Base-by-base conservation (phyloP, 2,113 vertebrate genomes). In the Leiothrix lutea region DNA sequence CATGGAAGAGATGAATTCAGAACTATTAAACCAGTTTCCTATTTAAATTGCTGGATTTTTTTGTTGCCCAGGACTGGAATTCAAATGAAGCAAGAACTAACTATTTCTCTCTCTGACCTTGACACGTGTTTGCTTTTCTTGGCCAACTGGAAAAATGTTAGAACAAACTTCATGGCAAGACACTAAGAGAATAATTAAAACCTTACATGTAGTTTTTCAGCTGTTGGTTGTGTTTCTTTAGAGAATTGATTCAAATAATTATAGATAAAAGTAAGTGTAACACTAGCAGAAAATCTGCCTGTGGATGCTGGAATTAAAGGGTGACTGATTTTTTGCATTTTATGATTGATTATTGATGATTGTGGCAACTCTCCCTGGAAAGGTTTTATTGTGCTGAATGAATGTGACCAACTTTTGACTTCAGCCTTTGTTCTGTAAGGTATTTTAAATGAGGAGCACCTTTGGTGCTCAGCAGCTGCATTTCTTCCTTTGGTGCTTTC, bases 41-140 rank as follows among this genome's bases (percentile, higher is more conserved):
- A 80, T 96, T 95, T 58, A 72, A 81, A 79, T 77, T 31, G 3
- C 61, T 69, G 25, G 7, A 8, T 7, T 33, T 93, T 87, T 91
- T 86, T 86, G 72, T 93, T 93, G 80, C 58, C 36, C 86, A 51
- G 80, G 72, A 89, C 80, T 95, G 88, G 94, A 94, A 86, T 93
- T 93, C 80, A 75, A 86, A 90, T 89, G 89, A 94, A 92, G 85
- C 65, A 62, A 73, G 86, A 92, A 80, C 23, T 50, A 74, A 0
- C 57, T 72, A 42, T 88, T 94, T 94, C 58, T 74, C 58, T 74
- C 28, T 81, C 57, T 91, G 95, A 96, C 92, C 94, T 96, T 95
- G 93, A 92, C 36, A n/a, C 9, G 2, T 81, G 58, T 74, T 91
- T 67, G 53, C 73, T 97, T 96, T 95, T 85, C 97, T 90, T 93